phyloP scores from a whole-genome alignment of 2,888 invertebrate species.

The Noctua janthe region DNA sequence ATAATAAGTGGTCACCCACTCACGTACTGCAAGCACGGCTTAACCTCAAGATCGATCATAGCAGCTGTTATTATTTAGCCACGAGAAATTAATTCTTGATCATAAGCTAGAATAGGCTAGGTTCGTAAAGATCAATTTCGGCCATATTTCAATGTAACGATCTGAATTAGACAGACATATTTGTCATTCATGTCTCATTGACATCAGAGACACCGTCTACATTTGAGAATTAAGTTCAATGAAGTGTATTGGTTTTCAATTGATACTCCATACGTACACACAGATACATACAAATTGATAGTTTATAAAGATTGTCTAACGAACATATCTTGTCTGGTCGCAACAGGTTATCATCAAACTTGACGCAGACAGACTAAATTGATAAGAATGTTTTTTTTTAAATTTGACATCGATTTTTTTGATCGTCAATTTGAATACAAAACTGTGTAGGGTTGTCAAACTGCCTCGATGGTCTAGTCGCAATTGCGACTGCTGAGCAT shows the following conservation, averaged over 20 bases:
- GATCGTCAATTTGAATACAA: background rate
- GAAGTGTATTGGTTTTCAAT: conserved; percentile 45
- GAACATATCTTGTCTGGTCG: conserved; percentile 13
- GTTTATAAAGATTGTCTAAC: background rate
- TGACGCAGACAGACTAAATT: conserved; percentile 29
- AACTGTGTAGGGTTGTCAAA: too few relatives aligned
- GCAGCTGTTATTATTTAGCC: too few relatives aligned
- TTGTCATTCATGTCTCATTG: conserved; percentile 7
- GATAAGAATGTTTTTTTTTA: conserved; percentile 22
- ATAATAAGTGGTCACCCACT: too few relatives aligned
- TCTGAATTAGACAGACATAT: background rate
- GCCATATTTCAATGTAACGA: background rate
- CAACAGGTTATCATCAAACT: conserved; percentile 39
- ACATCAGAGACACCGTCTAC: background rate
- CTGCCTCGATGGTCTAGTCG: too few relatives aligned
- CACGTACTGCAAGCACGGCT: too few relatives aligned
- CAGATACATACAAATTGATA: background rate
- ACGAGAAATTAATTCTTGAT: background rate
- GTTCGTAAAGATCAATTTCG: background rate
- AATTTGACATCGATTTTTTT: background rate
- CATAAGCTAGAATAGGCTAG: background rate
- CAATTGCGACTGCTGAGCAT: too few relatives aligned
- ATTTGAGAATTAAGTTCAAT: conserved; percentile 23
- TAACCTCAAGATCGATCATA: too few relatives aligned
- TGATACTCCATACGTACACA: conserved; percentile 2